Conservation (phyloP, 37 sponge, comb jelly and placozoan species). For the Ephydatia muelleri region DNA sequence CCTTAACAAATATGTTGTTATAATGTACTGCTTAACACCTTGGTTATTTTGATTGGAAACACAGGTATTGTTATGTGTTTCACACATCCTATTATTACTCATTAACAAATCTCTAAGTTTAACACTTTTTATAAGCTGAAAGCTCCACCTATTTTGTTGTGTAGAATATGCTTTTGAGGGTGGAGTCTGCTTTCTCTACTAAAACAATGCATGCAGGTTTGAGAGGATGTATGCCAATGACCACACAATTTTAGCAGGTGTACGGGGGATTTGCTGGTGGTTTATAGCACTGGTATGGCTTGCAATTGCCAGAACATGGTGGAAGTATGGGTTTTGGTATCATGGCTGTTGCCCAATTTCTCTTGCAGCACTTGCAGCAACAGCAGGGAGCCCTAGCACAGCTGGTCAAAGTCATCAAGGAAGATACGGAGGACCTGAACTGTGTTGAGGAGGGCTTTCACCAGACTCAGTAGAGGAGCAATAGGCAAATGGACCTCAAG, state of each 20-base stretch:
- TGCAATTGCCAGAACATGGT: too few relatives aligned
- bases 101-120: too few relatives aligned
- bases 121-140: too few relatives aligned
- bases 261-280: background rate
- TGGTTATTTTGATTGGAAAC: background rate
- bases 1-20: background rate
- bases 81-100: background rate
- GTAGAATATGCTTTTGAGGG: too few relatives aligned
- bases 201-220: too few relatives aligned
- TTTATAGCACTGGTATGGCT: too few relatives aligned
- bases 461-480: background rate
- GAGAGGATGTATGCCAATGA: background rate
- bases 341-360: background rate
- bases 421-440: conserved; percentile 79
- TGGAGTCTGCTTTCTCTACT: too few relatives aligned
- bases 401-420: conserved; percentile 82
- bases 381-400: conserved; percentile 90
- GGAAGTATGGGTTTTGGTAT: background rate
- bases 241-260: background rate
- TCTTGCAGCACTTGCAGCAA: conserved; percentile 73
- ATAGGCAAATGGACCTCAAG: background rate
- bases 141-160: too few relatives aligned
- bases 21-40: background rate
- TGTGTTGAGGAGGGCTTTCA: conserved; percentile 80
- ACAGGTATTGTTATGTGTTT: background rate